Percentiles rank a stretch among this genome's conserved stretches.
Evolutionary conservation across 2,797 vertebrate species (phyloP).

Genomic region (Aulostomus chinensis): DNA sequence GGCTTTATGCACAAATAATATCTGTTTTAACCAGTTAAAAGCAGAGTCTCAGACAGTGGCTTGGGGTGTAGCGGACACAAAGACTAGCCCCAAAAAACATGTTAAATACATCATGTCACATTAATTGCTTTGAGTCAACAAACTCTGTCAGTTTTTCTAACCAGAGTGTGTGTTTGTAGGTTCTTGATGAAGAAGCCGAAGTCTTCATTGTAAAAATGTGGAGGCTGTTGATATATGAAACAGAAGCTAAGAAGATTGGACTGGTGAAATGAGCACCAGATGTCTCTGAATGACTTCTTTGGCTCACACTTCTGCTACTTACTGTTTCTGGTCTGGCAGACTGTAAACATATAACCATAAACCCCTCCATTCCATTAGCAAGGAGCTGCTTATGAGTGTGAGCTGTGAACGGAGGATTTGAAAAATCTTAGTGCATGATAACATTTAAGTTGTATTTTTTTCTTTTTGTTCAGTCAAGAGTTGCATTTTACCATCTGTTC

Average conservation of each 20-base stretch:
- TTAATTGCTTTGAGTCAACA: no score
- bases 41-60: no score
- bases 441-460: slow-evolving; percentile 53
- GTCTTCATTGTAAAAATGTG: slow-evolving; percentile 99
- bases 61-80: no score
- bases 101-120: no score
- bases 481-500: slow-evolving; percentile 48
- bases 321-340: slow-evolving; percentile 44
- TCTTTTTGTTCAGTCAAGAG: slow-evolving; percentile 17
- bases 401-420: slow-evolving; percentile 46
- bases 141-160: no score
- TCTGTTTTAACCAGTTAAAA: no score
- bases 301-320: slow-evolving; percentile 29
- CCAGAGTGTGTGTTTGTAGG: slow-evolving; percentile 79
- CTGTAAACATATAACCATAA: slow-evolving; percentile 45
- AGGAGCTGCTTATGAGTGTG: slow-evolving; percentile 53
- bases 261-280: slow-evolving; percentile 89
- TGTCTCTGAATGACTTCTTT: slow-evolving; percentile 31
- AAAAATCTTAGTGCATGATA: slow-evolving; percentile 69
- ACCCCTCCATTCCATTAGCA: slow-evolving; percentile 59
- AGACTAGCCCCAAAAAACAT: no score
- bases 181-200: slow-evolving; percentile 98
- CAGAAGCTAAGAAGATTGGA: slow-evolving; percentile 99
- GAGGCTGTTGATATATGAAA: slow-evolving; percentile 99
- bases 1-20: no score